Conservation (phyloP, 2,888 invertebrate genomes). For the Sphaerophoria taeniata region DNA sequence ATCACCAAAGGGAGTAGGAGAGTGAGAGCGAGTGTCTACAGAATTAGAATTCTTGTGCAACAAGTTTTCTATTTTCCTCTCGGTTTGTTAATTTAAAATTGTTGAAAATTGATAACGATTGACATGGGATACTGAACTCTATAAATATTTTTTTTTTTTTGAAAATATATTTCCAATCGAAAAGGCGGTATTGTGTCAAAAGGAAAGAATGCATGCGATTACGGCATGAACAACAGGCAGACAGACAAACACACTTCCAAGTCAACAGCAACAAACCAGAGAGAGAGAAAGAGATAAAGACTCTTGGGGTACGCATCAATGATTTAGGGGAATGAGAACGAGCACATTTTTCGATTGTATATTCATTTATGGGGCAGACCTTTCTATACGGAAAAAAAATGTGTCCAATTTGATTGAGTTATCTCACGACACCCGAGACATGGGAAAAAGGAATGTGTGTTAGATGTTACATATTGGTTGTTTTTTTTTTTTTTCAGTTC, state of each 20-base stretch:
- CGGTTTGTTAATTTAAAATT: conserved; percentile 20
- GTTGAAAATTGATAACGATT: conserved; percentile 48
- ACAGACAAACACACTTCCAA: too few relatives aligned
- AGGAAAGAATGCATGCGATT: conserved; percentile 46
- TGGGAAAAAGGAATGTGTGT: conserved; percentile 27
- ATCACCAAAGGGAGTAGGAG: too few relatives aligned
- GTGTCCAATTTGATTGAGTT: conserved; percentile 40
- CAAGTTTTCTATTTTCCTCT: conserved; percentile 16
- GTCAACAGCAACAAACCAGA: neutral
- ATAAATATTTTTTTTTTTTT: neutral
- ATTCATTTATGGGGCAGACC: neutral
- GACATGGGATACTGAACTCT: conserved; percentile 13
- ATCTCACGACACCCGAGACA: conserved; percentile 20
- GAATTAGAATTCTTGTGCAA: conserved; percentile 35
- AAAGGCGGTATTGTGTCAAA: conserved; percentile 49
- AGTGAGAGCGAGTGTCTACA: conserved; percentile 3
- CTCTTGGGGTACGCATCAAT: conserved; percentile 31
- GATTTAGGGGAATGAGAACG: conserved; percentile 14
- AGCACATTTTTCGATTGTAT: neutral
- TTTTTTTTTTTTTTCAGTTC: neutral
- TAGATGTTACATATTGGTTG: conserved; percentile 7
- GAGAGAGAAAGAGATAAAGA: neutral
- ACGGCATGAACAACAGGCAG: conserved; percentile 21
- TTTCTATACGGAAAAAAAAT: neutral
- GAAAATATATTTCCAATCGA: neutral